Conservation (phyloP, 2,888 invertebrate genomes). For the Dicyrtomina minuta region DNA sequence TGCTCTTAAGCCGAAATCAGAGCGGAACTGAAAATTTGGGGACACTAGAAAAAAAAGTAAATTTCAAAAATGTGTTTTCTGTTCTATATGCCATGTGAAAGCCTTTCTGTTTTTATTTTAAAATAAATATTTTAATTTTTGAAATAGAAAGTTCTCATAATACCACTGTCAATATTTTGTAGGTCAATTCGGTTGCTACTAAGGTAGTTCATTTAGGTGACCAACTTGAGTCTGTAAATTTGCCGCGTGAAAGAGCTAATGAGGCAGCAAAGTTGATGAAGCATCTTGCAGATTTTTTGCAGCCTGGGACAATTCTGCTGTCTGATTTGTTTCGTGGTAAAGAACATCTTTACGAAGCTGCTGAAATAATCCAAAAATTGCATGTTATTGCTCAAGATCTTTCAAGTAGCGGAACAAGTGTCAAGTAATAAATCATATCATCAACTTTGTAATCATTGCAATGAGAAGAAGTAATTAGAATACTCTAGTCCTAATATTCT, state of each 20-base stretch:
- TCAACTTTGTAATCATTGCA: too few species aligned
- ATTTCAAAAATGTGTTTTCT: not conserved
- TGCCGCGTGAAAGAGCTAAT: conserved; percentile 87
- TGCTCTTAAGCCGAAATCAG: conserved; percentile 48
- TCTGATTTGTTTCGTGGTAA: conserved; percentile 83
- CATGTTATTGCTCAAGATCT: conserved; percentile 94
- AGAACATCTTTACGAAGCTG: conserved; percentile 76
- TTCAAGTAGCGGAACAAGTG: conserved; percentile 59
- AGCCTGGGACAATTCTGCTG: conserved; percentile 73
- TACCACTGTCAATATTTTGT: too few species aligned
- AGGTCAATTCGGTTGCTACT: conserved; percentile 88
- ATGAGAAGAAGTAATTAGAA: too few species aligned
- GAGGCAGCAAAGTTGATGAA: conserved; percentile 92
- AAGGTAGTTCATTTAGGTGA: conserved; percentile 98
- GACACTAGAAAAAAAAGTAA: conserved; percentile 51
- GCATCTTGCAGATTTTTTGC: conserved; percentile 87
- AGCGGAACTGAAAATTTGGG: conserved; percentile 48
- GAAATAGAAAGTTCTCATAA: too few species aligned
- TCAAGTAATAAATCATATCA: too few species aligned
- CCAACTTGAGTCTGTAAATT: conserved; percentile 94
- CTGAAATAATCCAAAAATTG: conserved; percentile 95
- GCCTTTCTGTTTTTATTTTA: not conserved
- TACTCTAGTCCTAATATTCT: too few species aligned
- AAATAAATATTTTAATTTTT: not conserved
- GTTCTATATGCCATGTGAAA: not conserved